These are phyloP conservation scores for Parelbella ahira DNA, from an alignment of 2,888 invertebrate genomes.

Conservation along the genomic window DNA sequence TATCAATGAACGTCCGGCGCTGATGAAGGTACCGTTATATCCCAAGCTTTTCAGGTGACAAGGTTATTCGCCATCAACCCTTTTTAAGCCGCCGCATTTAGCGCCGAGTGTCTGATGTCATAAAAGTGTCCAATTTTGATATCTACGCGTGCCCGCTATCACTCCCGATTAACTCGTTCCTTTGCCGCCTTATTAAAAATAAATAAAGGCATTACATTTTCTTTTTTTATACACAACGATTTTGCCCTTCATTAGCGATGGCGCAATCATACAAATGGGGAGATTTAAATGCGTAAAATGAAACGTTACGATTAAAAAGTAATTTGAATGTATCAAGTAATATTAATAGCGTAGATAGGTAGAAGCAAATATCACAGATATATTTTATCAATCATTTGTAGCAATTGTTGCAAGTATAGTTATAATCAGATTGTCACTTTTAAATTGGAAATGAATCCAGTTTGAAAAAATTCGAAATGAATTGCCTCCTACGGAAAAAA, in stretches of 20 bases:
- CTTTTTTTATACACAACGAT: slow-evolving; percentile 21
- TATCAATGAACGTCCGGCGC: slow-evolving; percentile 77
- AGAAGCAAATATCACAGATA: too few species aligned
- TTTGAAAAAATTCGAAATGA: slow-evolving; percentile 13
- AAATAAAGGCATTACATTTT: slow-evolving; percentile 37
- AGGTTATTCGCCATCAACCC: slow-evolving; percentile 73
- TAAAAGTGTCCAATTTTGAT: slow-evolving; percentile 77
- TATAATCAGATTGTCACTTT: slow-evolving; percentile 6
- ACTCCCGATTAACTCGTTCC: slow-evolving; percentile 71
- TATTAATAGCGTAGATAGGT: too few species aligned
- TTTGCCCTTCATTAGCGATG: background rate
- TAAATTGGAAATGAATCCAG: too few species aligned
- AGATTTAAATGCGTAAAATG: too few species aligned
- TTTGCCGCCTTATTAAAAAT: slow-evolving; percentile 56
- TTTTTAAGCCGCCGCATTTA: slow-evolving; percentile 78
- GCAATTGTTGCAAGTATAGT: too few species aligned
- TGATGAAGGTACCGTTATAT: slow-evolving; percentile 74
- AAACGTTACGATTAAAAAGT: too few species aligned
- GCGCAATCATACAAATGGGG: too few species aligned
- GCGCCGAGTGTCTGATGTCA: slow-evolving; percentile 75
- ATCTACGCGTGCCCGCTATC: slow-evolving; percentile 68
- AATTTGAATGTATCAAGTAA: too few species aligned
- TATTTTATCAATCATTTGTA: too few species aligned
- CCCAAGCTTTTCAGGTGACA: slow-evolving; percentile 76
- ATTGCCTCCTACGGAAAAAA: slow-evolving; percentile 17